phyloP scores from a whole-genome alignment of 2,113 vertebrate species.

The Clarias batrachus region DNA sequence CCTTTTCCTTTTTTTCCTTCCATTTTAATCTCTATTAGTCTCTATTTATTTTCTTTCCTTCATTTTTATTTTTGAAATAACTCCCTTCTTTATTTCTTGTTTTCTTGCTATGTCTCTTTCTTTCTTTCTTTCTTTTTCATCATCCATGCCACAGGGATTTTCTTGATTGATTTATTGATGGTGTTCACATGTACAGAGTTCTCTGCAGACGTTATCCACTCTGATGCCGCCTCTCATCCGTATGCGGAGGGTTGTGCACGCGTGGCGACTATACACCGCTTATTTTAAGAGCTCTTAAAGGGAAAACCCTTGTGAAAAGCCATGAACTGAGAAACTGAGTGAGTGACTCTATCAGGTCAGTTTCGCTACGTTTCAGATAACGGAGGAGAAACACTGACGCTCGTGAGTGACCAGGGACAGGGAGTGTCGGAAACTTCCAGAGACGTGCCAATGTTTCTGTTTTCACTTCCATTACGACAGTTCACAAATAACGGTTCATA shows the following conservation, averaged over 20 bases:
- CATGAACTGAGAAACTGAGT: not conserved
- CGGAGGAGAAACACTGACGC: not conserved
- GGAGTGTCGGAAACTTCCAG: not conserved
- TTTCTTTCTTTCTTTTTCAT: not conserved
- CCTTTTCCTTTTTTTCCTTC: too few relatives aligned
- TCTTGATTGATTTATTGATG: not conserved
- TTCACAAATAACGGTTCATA: not conserved
- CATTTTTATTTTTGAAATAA: too few relatives aligned
- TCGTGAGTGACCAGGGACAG: not conserved
- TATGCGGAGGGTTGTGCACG: too few relatives aligned
- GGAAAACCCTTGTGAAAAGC: not conserved
- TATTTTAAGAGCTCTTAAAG: not conserved
- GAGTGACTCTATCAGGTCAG: not conserved
- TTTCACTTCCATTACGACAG: not conserved
- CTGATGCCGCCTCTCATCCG: too few relatives aligned
- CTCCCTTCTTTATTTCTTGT: too few relatives aligned
- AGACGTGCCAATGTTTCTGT: not conserved
- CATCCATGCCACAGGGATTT: not conserved
- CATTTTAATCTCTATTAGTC: too few relatives aligned
- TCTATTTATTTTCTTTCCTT: too few relatives aligned
- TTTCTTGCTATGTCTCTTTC: not conserved
- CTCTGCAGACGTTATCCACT: not conserved
- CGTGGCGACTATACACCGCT: too few relatives aligned
- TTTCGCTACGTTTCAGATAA: not conserved
- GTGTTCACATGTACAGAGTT: not conserved